phyloP scores from a whole-genome alignment of 2,888 invertebrate genomes.

The Amphimallon solstitiale region DNA sequence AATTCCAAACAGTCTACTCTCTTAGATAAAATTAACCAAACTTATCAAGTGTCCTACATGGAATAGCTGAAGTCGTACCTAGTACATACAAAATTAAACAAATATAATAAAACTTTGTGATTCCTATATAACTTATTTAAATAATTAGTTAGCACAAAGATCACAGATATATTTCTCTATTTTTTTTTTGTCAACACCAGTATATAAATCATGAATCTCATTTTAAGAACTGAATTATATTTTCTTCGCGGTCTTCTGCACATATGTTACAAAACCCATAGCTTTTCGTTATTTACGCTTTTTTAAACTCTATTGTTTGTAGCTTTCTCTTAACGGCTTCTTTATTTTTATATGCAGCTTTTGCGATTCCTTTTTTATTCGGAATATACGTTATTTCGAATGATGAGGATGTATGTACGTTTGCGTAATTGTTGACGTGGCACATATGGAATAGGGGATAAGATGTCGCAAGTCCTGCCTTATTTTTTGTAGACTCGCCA shows the following conservation, averaged over 20 bases:
- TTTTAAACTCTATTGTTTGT: neutral
- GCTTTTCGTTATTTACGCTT: neutral
- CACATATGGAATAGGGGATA: no score
- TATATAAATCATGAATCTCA: neutral
- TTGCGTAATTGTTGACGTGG: no score
- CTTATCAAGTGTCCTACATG: neutral
- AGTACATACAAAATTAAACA: neutral
- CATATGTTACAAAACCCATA: neutral
- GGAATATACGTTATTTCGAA: neutral
- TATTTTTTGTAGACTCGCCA: constrained; percentile 10
- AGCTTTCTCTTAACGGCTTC: neutral
- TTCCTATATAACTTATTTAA: no score
- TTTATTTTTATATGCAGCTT: constrained; percentile 3
- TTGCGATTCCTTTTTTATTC: neutral
- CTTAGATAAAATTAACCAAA: neutral
- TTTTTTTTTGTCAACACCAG: neutral
- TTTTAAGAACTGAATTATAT: neutral
- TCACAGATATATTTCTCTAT: neutral
- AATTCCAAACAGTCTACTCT: neutral
- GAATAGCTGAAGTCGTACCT: neutral
- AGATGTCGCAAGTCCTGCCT: neutral
- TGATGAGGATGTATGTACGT: no score
- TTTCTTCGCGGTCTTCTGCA: neutral
- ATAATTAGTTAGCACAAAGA: neutral
- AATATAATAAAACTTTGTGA: neutral